A percentile compares a stretch with the other conserved stretches of the same genome.
These are phyloP conservation scores for Puffinus mauretanicus DNA, from an alignment of 2,113 vertebrate genomes.

Conservation along the genomic window DNA sequence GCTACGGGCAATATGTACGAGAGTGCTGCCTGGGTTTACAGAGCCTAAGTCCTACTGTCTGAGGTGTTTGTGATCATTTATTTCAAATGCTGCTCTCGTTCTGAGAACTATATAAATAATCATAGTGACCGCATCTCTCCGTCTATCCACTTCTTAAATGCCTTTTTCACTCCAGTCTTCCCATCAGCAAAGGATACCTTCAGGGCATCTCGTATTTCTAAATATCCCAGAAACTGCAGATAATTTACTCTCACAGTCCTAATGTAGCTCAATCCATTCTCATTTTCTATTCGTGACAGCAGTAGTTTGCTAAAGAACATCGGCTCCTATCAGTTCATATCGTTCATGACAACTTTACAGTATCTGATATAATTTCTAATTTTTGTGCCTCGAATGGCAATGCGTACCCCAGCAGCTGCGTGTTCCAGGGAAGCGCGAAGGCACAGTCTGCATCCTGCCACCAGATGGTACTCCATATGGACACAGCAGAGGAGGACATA, in stretches of 20 bases:
- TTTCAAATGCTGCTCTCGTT: neutral
- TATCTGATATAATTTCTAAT: conserved; percentile 28
- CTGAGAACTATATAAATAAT: neutral
- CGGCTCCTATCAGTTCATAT: conserved; percentile 3
- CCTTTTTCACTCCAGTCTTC: neutral
- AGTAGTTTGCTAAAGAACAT: conserved; percentile 27
- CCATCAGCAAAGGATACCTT: conserved; percentile 7
- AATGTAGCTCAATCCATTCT: conserved; percentile 50
- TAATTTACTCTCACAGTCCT: conserved; percentile 37
- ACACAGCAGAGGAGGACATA: conserved; percentile 50
- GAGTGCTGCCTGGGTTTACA: neutral
- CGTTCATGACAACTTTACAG: neutral
- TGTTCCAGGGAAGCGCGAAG: conserved; percentile 44
- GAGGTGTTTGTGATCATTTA: neutral
- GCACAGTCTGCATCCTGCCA: conserved; percentile 45
- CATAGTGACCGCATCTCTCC: neutral
- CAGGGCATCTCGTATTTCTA: conserved; percentile 29
- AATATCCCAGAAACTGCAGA: conserved; percentile 32
- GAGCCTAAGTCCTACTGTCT: neutral
- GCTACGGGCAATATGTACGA: neutral
- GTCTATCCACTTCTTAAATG: neutral
- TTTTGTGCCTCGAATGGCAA: conserved; percentile 29
- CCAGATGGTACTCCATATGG: conserved; percentile 69
- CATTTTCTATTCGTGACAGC: conserved; percentile 32
- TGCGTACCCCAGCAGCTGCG: conserved; percentile 1